A percentile compares a stretch with the other conserved stretches of the same genome.
Conservation (phyloP, 2,797 vertebrate species). For the Parauchenoglanis ngamensis region DNA sequence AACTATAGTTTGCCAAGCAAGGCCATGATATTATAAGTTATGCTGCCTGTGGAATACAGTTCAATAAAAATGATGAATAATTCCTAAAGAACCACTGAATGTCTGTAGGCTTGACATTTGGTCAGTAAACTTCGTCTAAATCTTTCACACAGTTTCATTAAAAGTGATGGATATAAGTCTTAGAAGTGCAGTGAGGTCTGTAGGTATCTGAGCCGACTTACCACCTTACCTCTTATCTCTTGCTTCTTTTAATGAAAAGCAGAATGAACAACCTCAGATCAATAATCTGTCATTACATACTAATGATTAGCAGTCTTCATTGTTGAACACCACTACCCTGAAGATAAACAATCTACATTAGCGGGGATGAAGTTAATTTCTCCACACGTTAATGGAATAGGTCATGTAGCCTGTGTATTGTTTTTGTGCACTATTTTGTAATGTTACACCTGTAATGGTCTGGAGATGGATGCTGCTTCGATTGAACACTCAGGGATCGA, state of each 20-base stretch:
- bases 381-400: slow-evolving; percentile 63
- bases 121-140: slow-evolving; percentile 10
- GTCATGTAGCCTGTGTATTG: slow-evolving; percentile 55
- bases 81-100: background rate
- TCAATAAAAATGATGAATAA: background rate
- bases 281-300: slow-evolving; percentile 74
- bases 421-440: slow-evolving; percentile 52
- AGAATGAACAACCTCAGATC: slow-evolving; percentile 72
- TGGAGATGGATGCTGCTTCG: slow-evolving; percentile 61
- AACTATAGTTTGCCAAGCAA: background rate
- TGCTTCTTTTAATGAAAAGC: slow-evolving; percentile 74
- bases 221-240: slow-evolving; percentile 43
- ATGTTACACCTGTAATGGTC: slow-evolving; percentile 62
- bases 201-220: slow-evolving; percentile 35
- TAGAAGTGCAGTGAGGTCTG: slow-evolving; percentile 39
- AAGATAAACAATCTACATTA: slow-evolving; percentile 62
- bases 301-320: slow-evolving; percentile 62
- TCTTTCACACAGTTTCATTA: slow-evolving; percentile 37
- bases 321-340: slow-evolving; percentile 61
- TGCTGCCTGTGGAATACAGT: background rate
- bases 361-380: slow-evolving; percentile 62
- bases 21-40: background rate
- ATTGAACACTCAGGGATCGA: slow-evolving; percentile 62
- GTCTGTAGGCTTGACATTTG: slow-evolving; percentile 15
- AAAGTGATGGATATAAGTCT: slow-evolving; percentile 46